phyloP scores from a whole-genome alignment of 2,888 invertebrate species.

The Melinaea menophilus region DNA sequence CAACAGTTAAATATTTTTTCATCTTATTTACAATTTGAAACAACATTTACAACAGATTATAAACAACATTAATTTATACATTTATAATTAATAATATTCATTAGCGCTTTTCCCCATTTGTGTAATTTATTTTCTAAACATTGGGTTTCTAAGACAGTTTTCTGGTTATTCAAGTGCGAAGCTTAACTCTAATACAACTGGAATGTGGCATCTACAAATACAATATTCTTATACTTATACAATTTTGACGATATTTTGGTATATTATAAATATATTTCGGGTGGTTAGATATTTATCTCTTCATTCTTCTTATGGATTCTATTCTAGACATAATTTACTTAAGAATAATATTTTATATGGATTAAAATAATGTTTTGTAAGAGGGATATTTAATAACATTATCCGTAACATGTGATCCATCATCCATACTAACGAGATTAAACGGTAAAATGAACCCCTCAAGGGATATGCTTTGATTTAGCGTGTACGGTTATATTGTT shows the following conservation, averaged over 20 bases:
- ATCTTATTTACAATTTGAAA: conserved; percentile 10
- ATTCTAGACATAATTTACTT: background rate
- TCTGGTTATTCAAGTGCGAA: conserved; percentile 4
- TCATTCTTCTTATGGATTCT: too few species aligned
- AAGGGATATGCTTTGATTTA: background rate
- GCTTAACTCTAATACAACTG: conserved; percentile 1
- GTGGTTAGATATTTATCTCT: too few species aligned
- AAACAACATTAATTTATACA: conserved; percentile 32
- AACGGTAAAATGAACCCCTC: conserved; percentile 1
- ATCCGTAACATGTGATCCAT: conserved; percentile 2
- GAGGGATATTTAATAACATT: background rate
- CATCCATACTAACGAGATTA: conserved; percentile 3
- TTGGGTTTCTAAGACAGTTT: conserved; percentile 8
- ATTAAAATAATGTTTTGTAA: background rate
- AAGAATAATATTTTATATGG: background rate
- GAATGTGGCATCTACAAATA: background rate
- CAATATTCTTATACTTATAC: background rate
- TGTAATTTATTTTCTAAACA: conserved; percentile 21
- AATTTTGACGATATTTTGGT: background rate
- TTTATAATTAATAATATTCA: conserved; percentile 56
- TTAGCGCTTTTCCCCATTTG: conserved; percentile 75
- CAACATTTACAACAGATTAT: conserved; percentile 11
- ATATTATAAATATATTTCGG: too few species aligned
- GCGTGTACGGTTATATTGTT: background rate
- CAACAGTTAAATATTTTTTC: background rate